phyloP scores from a whole-genome alignment of 2,113 vertebrate genomes.

The Charina bottae region DNA sequence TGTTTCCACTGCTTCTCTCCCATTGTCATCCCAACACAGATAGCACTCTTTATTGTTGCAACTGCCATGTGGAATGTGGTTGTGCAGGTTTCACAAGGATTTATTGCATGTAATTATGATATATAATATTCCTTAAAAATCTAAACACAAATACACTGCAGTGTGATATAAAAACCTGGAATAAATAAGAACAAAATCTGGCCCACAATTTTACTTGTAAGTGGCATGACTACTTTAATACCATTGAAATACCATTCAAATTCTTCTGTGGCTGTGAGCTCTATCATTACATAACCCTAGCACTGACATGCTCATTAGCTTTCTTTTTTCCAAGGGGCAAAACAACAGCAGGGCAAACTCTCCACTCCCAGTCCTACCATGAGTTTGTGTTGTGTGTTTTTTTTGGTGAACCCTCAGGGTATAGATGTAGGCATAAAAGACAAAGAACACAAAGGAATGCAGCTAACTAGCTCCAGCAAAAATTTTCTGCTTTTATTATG shows the following conservation, averaged over 20 bases:
- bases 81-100: not conserved
- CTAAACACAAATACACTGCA: not conserved
- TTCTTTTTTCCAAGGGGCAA: not conserved
- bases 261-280: not conserved
- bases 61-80: not conserved
- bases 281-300: not conserved
- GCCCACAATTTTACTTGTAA: not conserved
- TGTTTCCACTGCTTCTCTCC: not conserved
- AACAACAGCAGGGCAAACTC: not conserved
- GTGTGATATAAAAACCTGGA: not conserved
- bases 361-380: not conserved
- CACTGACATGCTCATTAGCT: not conserved
- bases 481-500: not conserved
- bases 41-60: not conserved
- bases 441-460: not conserved
- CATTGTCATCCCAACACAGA: not conserved
- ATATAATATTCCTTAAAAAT: not conserved
- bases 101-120: not conserved
- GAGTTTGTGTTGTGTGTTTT: not conserved
- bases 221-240: not conserved
- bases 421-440: not conserved
- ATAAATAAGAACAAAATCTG: not conserved
- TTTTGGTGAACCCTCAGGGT: not conserved
- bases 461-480: not conserved
- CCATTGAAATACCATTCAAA: too few species aligned